phyloP scores from a whole-genome alignment of 1,140 invertebrate genomes.

The Sinella curviseta region DNA sequence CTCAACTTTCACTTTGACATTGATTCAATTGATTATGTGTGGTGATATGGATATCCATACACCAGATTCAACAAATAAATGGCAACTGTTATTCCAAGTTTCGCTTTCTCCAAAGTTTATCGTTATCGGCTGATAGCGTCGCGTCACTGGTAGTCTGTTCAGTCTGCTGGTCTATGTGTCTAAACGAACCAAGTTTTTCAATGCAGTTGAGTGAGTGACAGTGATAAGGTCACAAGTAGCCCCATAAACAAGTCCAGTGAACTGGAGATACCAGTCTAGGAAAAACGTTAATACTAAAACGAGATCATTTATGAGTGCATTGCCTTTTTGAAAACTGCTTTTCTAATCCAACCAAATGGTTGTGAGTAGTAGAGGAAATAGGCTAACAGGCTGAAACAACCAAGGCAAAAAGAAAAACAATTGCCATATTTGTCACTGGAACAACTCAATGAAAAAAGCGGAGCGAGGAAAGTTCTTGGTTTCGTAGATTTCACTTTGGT shows the following conservation, averaged over 20 bases:
- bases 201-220: no score
- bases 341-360: background rate
- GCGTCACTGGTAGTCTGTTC: no score
- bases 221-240: background rate
- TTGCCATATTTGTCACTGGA: background rate
- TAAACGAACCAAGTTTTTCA: no score
- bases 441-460: background rate
- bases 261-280: no score
- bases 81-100: no score
- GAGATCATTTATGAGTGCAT: background rate
- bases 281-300: background rate
- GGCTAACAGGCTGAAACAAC: background rate
- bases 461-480: background rate
- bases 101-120: no score
- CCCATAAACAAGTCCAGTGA: background rate
- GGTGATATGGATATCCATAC: no score
- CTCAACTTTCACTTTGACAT: no score
- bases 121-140: no score
- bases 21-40: no score
- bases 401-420: background rate
- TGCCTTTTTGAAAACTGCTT: background rate
- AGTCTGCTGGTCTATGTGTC: no score
- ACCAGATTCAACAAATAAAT: no score
- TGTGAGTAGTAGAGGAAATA: background rate
- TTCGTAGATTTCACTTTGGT: background rate